Evolutionary conservation across 2,888 invertebrate species (phyloP).

Genomic region (Sussaba pulchella): DNA sequence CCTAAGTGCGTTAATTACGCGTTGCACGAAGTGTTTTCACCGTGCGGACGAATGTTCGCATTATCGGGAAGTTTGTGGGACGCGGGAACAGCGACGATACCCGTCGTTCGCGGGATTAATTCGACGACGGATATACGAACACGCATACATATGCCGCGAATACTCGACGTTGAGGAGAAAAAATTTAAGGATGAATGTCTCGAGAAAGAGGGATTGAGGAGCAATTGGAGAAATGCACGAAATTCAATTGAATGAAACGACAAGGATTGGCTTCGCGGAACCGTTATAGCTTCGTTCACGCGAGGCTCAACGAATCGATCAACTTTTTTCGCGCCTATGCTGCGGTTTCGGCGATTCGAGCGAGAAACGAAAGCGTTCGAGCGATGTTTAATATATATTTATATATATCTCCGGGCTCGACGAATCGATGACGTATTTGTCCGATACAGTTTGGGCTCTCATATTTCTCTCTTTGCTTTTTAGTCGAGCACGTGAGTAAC

Average conservation of each 20-base stretch:
- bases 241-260: conserved; percentile 32
- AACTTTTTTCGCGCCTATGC: background rate
- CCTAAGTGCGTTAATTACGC: conserved; percentile 65
- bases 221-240: background rate
- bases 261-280: background rate
- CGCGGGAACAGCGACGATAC: conserved; percentile 2
- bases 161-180: too few relatives aligned
- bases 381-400: background rate
- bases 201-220: background rate
- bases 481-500: background rate
- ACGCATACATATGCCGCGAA: too few relatives aligned
- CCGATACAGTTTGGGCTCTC: too few relatives aligned
- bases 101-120: background rate
- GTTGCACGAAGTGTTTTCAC: conserved; percentile 59
- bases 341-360: background rate
- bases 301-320: conserved; percentile 14
- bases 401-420: background rate
- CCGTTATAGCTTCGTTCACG: background rate
- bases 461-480: conserved; percentile 7
- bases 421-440: background rate
- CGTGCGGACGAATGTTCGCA: conserved; percentile 52
- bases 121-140: conserved; percentile 36
- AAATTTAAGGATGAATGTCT: too few relatives aligned
- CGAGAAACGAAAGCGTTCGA: conserved; percentile 3
- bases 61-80: conserved; percentile 23